Evolutionary conservation across 2,797 vertebrate genomes (phyloP), one percentile per base, ranked within the genome.

Genomic region (Psittacula derbiana): DNA sequence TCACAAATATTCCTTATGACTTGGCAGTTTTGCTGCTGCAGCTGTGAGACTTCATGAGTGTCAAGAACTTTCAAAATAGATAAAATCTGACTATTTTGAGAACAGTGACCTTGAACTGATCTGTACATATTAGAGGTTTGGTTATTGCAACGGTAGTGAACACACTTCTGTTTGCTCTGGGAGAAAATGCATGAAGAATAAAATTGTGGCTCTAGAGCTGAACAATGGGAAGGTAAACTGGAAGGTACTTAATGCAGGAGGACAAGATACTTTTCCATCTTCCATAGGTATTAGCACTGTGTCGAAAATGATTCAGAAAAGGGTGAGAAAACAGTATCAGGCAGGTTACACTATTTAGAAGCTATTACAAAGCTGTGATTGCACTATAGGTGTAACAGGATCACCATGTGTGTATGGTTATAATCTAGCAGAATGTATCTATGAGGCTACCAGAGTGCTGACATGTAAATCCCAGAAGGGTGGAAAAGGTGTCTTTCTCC

Each of bases 11-110:
- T 44, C 33, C 47, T 60, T 86, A 79, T 66, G 60, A 69, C 49
- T 21, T 52, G 87, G 70, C 70, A 90, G 55, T 70, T 86, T 88
- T 78, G 41, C 71, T 84, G 70, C 66, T 94, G 60, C 90, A 92
- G 66, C 64, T 47, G 47, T 47, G 47, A 31, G 64, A 66, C 33
- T 53, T 52, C 6, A 3, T 44, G 84, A 79, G 27, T 53, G 62
- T 79, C 25, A 27, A 79, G 2, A 88, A 38, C 28, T 73, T 82
- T 91, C 47, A 70, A 76, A 92, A 82, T 23, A 95, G 38, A 38
- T 60, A 36, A 84, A 80, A 71, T 71, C 57, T 86, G 69, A 24
- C 44, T 74, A 5, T 46, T 75, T 5, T 5, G 4, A 81, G 80
- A 70, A 20, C 30, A 79, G 62, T 64, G 62, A 86, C 84, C 76